Percentiles rank a stretch among this genome's conserved stretches.
phyloP scores from a whole-genome alignment of 2,113 vertebrate species.

The Craseonycteris thonglongyai region DNA sequence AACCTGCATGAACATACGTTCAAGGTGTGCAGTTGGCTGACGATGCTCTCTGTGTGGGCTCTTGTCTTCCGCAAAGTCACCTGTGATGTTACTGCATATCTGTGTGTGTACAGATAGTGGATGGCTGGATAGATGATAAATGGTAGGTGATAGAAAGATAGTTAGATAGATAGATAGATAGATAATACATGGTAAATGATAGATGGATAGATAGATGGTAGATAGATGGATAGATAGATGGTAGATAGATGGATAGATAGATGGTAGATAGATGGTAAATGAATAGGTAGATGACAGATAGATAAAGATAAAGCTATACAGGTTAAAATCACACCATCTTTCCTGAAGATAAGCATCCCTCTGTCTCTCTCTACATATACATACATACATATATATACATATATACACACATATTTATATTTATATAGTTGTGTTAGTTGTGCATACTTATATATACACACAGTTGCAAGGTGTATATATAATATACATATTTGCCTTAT shows the following conservation, averaged over 20 bases:
- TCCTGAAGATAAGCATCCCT: neutral
- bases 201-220: neutral
- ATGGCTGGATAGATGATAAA: neutral
- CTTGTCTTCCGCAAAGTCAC: neutral
- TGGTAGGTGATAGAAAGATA: neutral
- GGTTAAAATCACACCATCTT: neutral
- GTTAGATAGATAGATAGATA: neutral
- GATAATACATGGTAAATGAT: neutral
- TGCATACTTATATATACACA: neutral
- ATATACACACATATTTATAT: neutral
- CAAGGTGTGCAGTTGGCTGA: accelerated
- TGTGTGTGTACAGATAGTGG: neutral
- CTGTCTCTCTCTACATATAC: neutral
- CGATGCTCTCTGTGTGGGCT: neutral
- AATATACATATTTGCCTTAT: neutral
- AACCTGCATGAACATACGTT: neutral
- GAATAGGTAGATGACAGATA: neutral
- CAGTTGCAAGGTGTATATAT: neutral
- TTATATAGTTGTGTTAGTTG: neutral
- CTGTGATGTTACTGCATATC: neutral
- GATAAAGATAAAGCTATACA: too few relatives aligned
- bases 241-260: neutral
- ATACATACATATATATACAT: neutral
- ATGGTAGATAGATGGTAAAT: neutral
- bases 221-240: too few relatives aligned